Base-by-base conservation (phyloP, 2,888 invertebrate genomes). In the Lordiphosa fenestrarum region DNA sequence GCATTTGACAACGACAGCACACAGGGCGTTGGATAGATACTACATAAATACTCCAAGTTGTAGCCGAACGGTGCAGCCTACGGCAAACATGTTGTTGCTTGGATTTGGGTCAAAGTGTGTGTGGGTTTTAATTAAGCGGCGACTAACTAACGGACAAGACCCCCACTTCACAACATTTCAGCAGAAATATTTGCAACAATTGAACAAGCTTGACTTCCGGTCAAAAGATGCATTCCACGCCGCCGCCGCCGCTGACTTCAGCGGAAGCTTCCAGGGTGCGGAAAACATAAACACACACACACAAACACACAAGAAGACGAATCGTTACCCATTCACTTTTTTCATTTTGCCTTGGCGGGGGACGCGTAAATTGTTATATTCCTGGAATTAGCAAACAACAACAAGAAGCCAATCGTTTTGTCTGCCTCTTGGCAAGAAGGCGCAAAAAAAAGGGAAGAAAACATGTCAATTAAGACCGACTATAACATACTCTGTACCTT, bases 331-430 rank as follows among this genome's bases (percentile, higher is more conserved):
- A 66, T 63, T 66, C 48, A 66, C 41, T 41, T 37, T 61, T 47
- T 58, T 42, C 5, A 7, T 13, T 46, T 52, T 63, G 69, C 60
- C 82, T 73, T 84, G 60, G 82, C 68, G 84, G 81, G 82, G 74
- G 65, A 69, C 69, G 83, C 72, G 75, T 82, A 84, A 84, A 69
- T 82, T 78, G 83, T 84, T 78, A 59, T 82, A 67, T 78, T 85
- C 83, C 74, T 59, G 85, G 78, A 78, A 78, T 84, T 75, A 84
- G 85, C 78, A 84, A 60, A 48, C 65, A 46, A 55, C 57, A 56
- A 39, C 61, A 62, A 40, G 54, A 70, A 56, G 51, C 64, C 55
- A 55, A 53, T 48, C 59, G 58, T 48, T 56, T 58, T 58, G 61
- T 65, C 56, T 62, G 55, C 55, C 61, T 38, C 25, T 49, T 38